Evolutionary conservation across 2,113 vertebrate species (phyloP).

Genomic region (Penelope pileata): DNA sequence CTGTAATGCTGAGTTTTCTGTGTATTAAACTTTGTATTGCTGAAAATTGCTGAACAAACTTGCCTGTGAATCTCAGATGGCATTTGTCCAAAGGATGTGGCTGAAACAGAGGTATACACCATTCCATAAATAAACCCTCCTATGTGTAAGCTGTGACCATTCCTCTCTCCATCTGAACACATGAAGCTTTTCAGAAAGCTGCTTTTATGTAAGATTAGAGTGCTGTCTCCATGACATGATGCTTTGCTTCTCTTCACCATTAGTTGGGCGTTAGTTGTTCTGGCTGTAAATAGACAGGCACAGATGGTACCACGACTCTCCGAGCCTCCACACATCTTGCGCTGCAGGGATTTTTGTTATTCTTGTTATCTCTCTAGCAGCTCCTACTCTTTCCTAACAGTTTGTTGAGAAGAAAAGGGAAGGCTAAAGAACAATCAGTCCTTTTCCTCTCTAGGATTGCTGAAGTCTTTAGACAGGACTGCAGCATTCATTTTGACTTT

Average conservation of each 20-base stretch:
- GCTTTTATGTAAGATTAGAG: slow-evolving; percentile 51
- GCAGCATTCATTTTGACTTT: background rate
- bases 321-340: slow-evolving; percentile 67
- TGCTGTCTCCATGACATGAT: slow-evolving; percentile 56
- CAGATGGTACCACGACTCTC: slow-evolving; percentile 64
- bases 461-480: background rate
- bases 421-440: slow-evolving; percentile 49
- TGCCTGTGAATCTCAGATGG: background rate
- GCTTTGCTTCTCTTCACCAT: slow-evolving; percentile 59
- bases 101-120: background rate
- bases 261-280: slow-evolving; percentile 69
- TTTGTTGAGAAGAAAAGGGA: slow-evolving; percentile 44
- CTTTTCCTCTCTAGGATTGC: background rate
- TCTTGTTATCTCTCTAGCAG: slow-evolving; percentile 56
- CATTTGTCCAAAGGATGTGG: background rate
- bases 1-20: background rate
- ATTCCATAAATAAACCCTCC: background rate
- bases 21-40: background rate
- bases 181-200: slow-evolving; percentile 9
- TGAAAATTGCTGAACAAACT: slow-evolving; percentile 2
- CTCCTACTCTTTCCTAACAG: slow-evolving; percentile 60
- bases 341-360: slow-evolving; percentile 60
- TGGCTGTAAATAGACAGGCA: slow-evolving; percentile 69
- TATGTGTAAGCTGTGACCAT: background rate
- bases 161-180: background rate